Conservation (phyloP, 2,888 invertebrate species). For the Cosmopolites sordidus region DNA sequence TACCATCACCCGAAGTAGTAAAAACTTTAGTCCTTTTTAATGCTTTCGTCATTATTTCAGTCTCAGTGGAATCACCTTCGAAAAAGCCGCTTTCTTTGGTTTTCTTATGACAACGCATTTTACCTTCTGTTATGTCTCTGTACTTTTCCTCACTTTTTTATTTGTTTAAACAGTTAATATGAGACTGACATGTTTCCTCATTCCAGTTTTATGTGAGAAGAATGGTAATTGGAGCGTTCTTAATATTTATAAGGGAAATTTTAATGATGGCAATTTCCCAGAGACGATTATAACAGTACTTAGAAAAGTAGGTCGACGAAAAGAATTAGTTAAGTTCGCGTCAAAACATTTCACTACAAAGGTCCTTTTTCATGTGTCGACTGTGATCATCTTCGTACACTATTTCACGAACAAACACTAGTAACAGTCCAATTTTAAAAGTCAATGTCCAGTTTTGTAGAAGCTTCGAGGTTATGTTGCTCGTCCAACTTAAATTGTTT, state of each 20-base stretch:
- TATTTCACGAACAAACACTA: neutral
- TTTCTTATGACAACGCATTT: conserved; percentile 49
- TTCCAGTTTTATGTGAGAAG: neutral
- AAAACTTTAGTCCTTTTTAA: conserved; percentile 47
- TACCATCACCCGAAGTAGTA: conserved; percentile 42
- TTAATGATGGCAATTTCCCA: conserved; percentile 25
- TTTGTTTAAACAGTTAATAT: neutral
- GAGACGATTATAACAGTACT: conserved; percentile 31
- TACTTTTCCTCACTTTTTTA: neutral
- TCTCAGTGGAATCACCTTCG: conserved; percentile 68
- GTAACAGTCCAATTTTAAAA: conserved; percentile 19
- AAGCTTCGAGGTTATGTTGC: conserved; percentile 14
- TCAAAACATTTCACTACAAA: neutral
- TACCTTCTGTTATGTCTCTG: conserved; percentile 22
- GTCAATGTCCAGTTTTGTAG: conserved; percentile 20
- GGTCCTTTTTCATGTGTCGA: neutral
- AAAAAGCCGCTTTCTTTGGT: conserved; percentile 77
- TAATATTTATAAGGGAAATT: conserved; percentile 14
- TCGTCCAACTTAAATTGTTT: conserved; percentile 5
- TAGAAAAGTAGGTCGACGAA: conserved; percentile 36
- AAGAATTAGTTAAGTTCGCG: conserved; percentile 23
- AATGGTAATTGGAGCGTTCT: too few relatives aligned
- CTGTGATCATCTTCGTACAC: neutral
- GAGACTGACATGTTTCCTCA: neutral
- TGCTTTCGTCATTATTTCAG: conserved; percentile 52